Evolutionary conservation across 2,113 vertebrate genomes (phyloP).

Genomic region (Peromyscus californicus): DNA sequence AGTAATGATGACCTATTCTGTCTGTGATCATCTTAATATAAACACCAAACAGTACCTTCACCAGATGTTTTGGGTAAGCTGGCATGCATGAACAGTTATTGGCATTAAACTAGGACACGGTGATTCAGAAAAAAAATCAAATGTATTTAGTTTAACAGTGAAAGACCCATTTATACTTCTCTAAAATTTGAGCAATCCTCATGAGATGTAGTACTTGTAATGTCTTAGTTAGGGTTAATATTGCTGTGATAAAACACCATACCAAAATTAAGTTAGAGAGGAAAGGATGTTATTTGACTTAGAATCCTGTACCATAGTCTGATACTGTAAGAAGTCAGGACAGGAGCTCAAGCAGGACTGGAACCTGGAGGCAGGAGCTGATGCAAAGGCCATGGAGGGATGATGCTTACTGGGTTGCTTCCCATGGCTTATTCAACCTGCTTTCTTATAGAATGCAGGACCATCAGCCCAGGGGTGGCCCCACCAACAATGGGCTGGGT

Average conservation of each 20-base stretch:
- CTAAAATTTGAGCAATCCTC: constrained; percentile 78
- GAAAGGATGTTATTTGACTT: not conserved
- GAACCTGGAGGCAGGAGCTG: not conserved
- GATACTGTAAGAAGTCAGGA: no score
- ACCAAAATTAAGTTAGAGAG: not conserved
- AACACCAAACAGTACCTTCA: constrained; percentile 77
- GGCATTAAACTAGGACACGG: constrained; percentile 70
- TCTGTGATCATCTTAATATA: not conserved
- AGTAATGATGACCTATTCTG: not conserved
- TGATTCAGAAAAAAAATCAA: constrained; percentile 79
- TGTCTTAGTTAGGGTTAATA: not conserved
- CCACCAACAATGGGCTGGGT: not conserved
- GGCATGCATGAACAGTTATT: constrained; percentile 78
- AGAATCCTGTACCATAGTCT: no score
- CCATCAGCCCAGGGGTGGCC: not conserved
- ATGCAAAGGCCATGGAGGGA: no score
- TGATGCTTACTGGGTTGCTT: not conserved
- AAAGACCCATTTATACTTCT: constrained; percentile 80
- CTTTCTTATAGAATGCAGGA: not conserved
- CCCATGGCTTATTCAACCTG: not conserved
- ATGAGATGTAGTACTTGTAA: constrained; percentile 66
- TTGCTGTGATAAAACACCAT: not conserved
- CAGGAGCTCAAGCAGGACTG: not conserved
- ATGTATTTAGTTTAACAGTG: constrained; percentile 74
- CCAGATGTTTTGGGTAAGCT: constrained; percentile 83